These are phyloP conservation scores for Noctua fimbriata DNA, from an alignment of 2,888 invertebrate genomes.

Conservation along the genomic window DNA sequence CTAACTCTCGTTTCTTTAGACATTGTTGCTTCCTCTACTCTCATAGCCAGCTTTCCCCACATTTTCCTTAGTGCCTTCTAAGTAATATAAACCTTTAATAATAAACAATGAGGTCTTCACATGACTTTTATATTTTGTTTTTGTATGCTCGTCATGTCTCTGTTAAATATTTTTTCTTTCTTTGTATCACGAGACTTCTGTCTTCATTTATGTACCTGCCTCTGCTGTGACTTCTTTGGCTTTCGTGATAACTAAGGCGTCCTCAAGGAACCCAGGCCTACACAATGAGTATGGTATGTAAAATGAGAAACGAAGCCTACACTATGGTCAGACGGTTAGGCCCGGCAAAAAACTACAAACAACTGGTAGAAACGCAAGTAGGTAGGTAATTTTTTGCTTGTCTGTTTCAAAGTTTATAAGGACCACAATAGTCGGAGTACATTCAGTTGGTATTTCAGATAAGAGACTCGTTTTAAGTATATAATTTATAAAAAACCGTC, in stretches of 20 bases:
- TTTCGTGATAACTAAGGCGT: not conserved
- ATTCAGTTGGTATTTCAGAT: not conserved
- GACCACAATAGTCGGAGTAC: no score
- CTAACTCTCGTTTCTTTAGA: not conserved
- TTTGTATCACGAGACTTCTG: not conserved
- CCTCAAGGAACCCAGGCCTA: not conserved
- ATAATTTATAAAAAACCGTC: constrained; percentile 9
- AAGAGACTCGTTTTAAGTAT: not conserved
- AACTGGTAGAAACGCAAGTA: not conserved
- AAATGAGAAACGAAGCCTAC: not conserved
- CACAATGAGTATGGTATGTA: not conserved
- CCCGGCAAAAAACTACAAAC: not conserved
- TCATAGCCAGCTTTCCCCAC: not conserved
- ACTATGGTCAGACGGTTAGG: not conserved
- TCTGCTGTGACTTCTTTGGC: not conserved
- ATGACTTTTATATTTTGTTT: not conserved
- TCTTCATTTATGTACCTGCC: not conserved
- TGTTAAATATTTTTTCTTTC: not conserved
- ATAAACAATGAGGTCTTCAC: not conserved
- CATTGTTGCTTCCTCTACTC: not conserved
- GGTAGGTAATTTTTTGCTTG: not conserved
- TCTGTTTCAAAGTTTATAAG: not conserved
- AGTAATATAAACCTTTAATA: not conserved
- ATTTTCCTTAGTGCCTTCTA: not conserved
- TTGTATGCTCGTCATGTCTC: not conserved